Percentiles rank a stretch among this genome's conserved stretches.
Conservation (phyloP, 1,140 invertebrate genomes). For the Anadara kagoshimensis region DNA sequence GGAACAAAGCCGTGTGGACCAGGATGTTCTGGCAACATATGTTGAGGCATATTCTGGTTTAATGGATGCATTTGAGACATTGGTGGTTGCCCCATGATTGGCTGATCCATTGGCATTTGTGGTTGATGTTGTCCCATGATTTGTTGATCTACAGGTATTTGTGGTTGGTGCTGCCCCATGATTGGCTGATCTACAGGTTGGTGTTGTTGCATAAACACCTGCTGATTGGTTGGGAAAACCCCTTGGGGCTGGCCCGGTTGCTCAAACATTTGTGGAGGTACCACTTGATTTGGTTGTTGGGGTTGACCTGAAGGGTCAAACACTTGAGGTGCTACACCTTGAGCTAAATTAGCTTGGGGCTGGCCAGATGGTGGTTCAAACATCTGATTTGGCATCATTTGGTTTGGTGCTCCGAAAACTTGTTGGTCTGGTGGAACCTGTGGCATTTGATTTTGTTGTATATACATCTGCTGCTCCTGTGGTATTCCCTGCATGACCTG, state of each 20-base stretch:
- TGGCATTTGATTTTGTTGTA: no score
- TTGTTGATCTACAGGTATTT: not conserved
- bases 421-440: not conserved
- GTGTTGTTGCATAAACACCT: not conserved
- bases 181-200: constrained; percentile 14
- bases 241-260: not conserved
- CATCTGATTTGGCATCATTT: not conserved
- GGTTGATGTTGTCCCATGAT: not conserved
- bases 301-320: not conserved
- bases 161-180: not conserved
- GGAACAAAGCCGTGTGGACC: no score
- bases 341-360: not conserved
- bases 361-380: not conserved
- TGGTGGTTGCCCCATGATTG: not conserved
- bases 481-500: not conserved
- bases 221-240: not conserved
- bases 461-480: not conserved
- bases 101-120: not conserved
- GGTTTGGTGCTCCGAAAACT: not conserved
- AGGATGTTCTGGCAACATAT: no score
- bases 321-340: not conserved
- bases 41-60: no score
- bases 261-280: not conserved
- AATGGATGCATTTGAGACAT: no score
- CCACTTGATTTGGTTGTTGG: not conserved